phyloP scores from a whole-genome alignment of 1,140 invertebrate species.

The Micrasema minimum region DNA sequence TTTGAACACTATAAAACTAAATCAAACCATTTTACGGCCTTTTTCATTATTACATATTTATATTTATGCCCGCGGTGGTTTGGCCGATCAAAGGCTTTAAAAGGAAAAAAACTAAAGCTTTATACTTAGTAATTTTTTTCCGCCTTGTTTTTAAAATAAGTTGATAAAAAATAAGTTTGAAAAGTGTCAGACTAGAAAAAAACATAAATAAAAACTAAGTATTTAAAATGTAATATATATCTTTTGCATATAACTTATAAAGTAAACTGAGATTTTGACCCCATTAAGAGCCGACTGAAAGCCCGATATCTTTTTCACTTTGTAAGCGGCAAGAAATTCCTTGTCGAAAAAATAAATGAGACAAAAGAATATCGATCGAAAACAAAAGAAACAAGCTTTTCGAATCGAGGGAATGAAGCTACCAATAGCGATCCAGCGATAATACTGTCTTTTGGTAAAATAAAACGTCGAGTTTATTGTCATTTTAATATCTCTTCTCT shows the following conservation, averaged over 20 bases:
- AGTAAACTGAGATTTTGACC: too few species aligned
- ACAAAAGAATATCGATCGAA: constrained; percentile 1
- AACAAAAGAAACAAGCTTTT: constrained; percentile 9
- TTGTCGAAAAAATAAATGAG: background rate
- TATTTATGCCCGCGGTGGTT: background rate
- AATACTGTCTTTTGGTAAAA: constrained; percentile 10
- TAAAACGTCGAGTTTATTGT: constrained; percentile 39
- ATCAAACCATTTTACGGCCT: constrained; percentile 48
- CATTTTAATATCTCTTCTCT: constrained; percentile 36
- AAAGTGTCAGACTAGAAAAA: too few species aligned
- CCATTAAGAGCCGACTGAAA: too few species aligned
- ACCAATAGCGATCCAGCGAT: constrained; percentile 21
- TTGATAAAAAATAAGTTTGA: too few species aligned
- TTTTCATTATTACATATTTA: constrained; percentile 22
- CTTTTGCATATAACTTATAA: too few species aligned
- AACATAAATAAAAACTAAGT: too few species aligned
- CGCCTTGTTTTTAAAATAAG: too few species aligned
- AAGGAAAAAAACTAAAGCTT: too few species aligned
- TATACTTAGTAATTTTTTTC: too few species aligned
- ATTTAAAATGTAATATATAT: too few species aligned
- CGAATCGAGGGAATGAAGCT: background rate
- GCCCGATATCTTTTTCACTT: too few species aligned
- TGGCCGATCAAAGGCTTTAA: background rate
- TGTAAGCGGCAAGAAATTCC: background rate
- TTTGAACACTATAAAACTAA: constrained; percentile 46